Base-by-base conservation (phyloP, 2,888 invertebrate species). In the Drosophila fulvimacula region DNA sequence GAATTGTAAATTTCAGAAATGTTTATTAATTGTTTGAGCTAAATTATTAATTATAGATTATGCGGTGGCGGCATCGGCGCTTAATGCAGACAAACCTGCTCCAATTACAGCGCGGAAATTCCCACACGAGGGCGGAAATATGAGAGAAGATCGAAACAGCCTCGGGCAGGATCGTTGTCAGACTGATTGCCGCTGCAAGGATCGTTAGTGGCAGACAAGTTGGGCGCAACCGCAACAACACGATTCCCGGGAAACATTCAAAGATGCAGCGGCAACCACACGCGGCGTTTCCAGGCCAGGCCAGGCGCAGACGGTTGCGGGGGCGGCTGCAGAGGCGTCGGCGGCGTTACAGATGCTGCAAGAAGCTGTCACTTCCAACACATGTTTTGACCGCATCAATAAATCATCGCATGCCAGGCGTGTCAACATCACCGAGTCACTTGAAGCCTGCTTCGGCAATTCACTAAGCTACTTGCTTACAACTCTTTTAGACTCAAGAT, bases 341-440 rank as follows among this genome's bases (percentile, higher is more conserved):
- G 78, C 88, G 82, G 84, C 79, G 81, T 87, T 90, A 82, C 87
- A 90, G 81, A 89, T 89, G 88, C 91, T 79, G 89, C 90, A 90
- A 90, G 91, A 88, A 88, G 89, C 91, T 92, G 92, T 92, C 92
- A 91, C 76, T 90, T 92, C 92, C 84, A 92, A 92, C 93, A 92
- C 90, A 92, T 92, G 92, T 92, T 92, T 92, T 92, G 92, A 92
- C 92, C 93, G 91, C 91, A 80, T 65, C 86, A 92, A 92, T 92
- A 92, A 92, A 92, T 92, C 92, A 92, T 92, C 90, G 78, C 79
- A 78, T 83, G 77, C 82, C 82, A 77, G 79, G 85, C 90, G 83
- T 91, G 82, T 81, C 90, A 81, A 60, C 66, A 74, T 51, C 49
- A 42, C 32, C 38, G 52, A 36, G 7, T 44, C 39, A 11, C 30